These are phyloP conservation scores for Eueides isabella DNA, from an alignment of 1,140 invertebrate species.

Conservation along the genomic window DNA sequence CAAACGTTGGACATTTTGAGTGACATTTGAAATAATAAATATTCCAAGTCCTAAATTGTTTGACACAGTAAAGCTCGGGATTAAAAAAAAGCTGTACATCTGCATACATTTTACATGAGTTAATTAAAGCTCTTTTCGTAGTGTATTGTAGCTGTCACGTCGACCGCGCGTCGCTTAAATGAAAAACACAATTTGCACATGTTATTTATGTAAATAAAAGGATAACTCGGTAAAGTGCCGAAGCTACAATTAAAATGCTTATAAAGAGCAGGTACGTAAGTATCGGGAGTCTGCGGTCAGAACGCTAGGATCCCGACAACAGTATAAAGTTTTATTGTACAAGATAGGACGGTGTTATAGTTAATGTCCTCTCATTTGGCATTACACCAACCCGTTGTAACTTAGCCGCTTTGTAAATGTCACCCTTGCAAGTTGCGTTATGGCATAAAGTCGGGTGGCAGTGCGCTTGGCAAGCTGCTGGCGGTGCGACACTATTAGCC, in stretches of 20 bases:
- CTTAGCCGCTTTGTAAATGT: conserved; percentile 9
- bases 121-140: background rate
- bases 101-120: background rate
- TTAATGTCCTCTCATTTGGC: conserved; percentile 33
- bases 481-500: conserved; percentile 13
- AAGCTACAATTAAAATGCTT: background rate
- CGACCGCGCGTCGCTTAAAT: conserved; percentile 6
- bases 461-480: background rate
- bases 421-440: conserved; percentile 14
- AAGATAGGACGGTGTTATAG: conserved; percentile 32
- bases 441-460: conserved; percentile 4
- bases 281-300: background rate
- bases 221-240: background rate
- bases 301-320: background rate
- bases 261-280: background rate
- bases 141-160: background rate
- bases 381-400: conserved; percentile 12
- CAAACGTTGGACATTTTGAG: conserved; percentile 7
- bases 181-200: conserved; percentile 5
- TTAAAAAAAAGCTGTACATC: conserved; percentile 1
- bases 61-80: background rate
- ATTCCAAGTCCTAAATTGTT: background rate
- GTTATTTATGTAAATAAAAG: conserved; percentile 1
- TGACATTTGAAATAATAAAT: conserved; percentile 15
- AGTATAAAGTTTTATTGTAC: conserved; percentile 32